Percentiles rank a stretch among this genome's conserved stretches.
Conservation (phyloP, 1,140 invertebrate species). For the Sipha flava region DNA sequence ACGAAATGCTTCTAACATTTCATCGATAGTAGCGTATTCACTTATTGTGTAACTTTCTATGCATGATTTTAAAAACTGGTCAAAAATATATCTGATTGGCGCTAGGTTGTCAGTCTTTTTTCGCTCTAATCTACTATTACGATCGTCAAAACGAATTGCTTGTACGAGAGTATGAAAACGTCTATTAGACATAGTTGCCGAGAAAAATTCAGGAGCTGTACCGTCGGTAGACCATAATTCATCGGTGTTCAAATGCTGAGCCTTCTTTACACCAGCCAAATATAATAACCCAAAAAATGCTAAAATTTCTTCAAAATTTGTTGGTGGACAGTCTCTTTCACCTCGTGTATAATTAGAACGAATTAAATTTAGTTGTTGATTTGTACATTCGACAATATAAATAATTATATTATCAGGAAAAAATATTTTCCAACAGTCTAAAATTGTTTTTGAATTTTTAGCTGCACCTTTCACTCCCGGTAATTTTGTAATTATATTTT, state of each 20-base stretch:
- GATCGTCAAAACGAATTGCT: constrained; percentile 13
- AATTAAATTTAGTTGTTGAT: neutral
- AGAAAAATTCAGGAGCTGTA: constrained; percentile 37
- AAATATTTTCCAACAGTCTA: neutral
- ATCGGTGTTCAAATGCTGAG: constrained; percentile 35
- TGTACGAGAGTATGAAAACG: constrained; percentile 35
- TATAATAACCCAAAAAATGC: neutral
- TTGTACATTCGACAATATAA: neutral
- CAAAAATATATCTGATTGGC: constrained; percentile 34
- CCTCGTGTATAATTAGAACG: neutral
- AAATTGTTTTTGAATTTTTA: neutral
- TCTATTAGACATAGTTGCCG: constrained; percentile 31
- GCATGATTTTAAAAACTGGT: constrained; percentile 14
- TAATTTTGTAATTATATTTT: constrained; percentile 2
- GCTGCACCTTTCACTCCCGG: neutral
- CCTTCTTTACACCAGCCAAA: constrained; percentile 37
- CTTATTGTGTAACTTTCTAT: constrained; percentile 35
- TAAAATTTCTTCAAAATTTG: neutral
- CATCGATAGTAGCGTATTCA: constrained; percentile 38
- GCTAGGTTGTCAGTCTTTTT: constrained; percentile 40
- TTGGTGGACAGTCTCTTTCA: neutral
- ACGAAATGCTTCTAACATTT: constrained; percentile 42
- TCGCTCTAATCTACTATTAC: constrained; percentile 40
- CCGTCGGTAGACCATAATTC: constrained; percentile 40
- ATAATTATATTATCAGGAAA: neutral